Evolutionary conservation across 2,888 invertebrate genomes (phyloP).

Genomic region (Malthinus seriepunctatus): DNA sequence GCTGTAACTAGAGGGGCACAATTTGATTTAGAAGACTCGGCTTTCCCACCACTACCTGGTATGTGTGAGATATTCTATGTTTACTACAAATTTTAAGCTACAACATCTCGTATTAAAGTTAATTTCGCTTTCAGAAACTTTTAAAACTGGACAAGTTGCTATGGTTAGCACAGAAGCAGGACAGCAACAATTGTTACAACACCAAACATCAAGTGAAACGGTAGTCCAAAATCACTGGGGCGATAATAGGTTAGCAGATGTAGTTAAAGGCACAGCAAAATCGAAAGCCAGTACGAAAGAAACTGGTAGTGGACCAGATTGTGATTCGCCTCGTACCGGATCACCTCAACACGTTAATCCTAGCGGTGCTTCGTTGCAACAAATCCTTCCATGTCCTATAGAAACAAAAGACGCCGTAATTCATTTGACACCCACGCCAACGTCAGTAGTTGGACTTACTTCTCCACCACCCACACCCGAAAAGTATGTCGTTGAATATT

Average conservation of each 20-base stretch:
- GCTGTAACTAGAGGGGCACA: conserved; percentile 58
- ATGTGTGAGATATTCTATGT: conserved; percentile 40
- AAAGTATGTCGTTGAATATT: conserved; percentile 55
- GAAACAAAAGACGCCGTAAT: conserved; percentile 45
- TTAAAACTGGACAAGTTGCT: conserved; percentile 38
- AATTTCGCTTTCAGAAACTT: conserved; percentile 33
- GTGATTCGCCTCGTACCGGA: conserved; percentile 45
- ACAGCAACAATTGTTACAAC: conserved; percentile 32
- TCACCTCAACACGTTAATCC: conserved; percentile 43
- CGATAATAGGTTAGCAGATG: conserved; percentile 72
- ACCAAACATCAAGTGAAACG: conserved; percentile 42
- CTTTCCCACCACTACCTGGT: conserved; percentile 81
- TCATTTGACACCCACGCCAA: conserved; percentile 39
- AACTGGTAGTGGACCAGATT: conserved; percentile 45
- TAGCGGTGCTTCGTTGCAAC: no score
- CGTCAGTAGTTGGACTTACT: conserved; percentile 54
- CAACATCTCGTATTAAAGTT: conserved; percentile 35
- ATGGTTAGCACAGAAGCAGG: conserved; percentile 44
- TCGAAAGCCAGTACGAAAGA: conserved; percentile 55
- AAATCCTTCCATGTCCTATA: conserved; percentile 30
- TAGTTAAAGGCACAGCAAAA: conserved; percentile 75
- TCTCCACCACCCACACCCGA: conserved; percentile 67
- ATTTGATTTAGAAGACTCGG: conserved; percentile 78
- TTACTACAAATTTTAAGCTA: no score
- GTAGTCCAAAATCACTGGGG: conserved; percentile 53